Evolutionary conservation across 30 jellyfish, hydroid and myxozoan genomes (phyloP).

Genomic region (Hydractinia echinata): DNA sequence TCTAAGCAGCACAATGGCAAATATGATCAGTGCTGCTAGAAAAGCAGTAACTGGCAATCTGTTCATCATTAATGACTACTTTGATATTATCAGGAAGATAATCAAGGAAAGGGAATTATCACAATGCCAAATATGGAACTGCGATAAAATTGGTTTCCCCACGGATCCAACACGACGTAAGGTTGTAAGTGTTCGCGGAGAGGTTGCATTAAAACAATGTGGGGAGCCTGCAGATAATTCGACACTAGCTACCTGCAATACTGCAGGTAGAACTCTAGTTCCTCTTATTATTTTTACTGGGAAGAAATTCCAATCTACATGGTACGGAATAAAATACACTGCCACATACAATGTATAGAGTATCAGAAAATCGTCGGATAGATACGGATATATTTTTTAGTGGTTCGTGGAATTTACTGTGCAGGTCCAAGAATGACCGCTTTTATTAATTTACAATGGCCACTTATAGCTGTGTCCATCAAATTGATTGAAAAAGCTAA

Average conservation of each 20-base stretch:
- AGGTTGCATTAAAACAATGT: neutral
- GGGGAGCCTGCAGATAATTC: conserved; percentile 5
- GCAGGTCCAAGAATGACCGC: no score
- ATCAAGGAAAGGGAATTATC: neutral
- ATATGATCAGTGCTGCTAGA: conserved; percentile 8
- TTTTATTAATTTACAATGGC: no score
- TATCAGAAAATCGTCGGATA: no score
- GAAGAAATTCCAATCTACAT: no score
- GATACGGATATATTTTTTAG: no score
- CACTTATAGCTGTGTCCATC: no score
- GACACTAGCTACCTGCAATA: neutral
- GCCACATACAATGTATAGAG: no score
- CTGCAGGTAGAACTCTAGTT: conserved; percentile 1
- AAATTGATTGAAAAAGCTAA: no score
- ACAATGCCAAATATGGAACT: neutral
- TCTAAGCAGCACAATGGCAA: neutral
- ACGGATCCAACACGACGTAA: neutral
- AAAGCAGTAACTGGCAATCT: neutral
- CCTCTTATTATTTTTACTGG: neutral
- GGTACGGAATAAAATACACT: no score
- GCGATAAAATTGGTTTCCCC: conserved; percentile 5
- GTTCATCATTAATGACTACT: conserved; percentile 5
- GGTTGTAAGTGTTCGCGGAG: neutral
- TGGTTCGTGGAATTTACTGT: no score
- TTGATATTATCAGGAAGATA: neutral